Base-by-base conservation (phyloP, 2,888 invertebrate species). In the Carpatolechia fugitivella region DNA sequence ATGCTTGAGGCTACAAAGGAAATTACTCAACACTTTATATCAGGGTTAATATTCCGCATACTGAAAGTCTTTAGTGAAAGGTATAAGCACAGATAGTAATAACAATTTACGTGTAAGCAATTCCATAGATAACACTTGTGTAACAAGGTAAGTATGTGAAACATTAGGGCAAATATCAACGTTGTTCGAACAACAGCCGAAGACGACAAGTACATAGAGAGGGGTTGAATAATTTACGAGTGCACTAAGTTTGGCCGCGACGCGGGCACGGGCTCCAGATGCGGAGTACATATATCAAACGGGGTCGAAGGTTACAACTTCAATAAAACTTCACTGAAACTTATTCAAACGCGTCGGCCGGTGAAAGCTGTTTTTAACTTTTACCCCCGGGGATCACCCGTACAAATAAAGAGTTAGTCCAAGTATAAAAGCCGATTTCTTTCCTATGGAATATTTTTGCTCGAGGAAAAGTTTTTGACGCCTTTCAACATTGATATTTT, bases 301-400 rank as follows among this genome's bases (percentile, higher is more conserved):
- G 72, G 69, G 69, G 69, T 76, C 80, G 75, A 84, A 80, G 80
- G 74, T 72, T 74, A 72, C 73, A 76, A 76, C 74, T 78, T 75
- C 76, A 76, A 78, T 78, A 78, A 74, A 78, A 78, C 76, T 78
- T 76, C 58, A 66, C 60, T 62, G 69, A 72, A 77, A 78, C 71
- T 78, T 76, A 76, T 71, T 76, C 74, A 76, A 75, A 76, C 74
- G 75, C 76, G 75, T 73, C 78, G 73, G 75, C 72, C 75, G 76
- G 73, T 75, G 78, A 78, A 78, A 78, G 76, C 78, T 87, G 89
- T 88, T 88, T 88, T 88, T 88, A 90, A 90, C 86, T 90, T 89
- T 72, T 73, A 65, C 76, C 80, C 65, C 78, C 62, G 72, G 82
- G 83, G 85, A 83, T 80, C 76, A 76, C 72, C 77, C 78, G 69